Percentiles rank a stretch among this genome's conserved stretches.
Conservation (phyloP, 30 jellyfish, hydroid and myxozoan genomes). For the Aurelia aurita complex sp. Pacific region DNA sequence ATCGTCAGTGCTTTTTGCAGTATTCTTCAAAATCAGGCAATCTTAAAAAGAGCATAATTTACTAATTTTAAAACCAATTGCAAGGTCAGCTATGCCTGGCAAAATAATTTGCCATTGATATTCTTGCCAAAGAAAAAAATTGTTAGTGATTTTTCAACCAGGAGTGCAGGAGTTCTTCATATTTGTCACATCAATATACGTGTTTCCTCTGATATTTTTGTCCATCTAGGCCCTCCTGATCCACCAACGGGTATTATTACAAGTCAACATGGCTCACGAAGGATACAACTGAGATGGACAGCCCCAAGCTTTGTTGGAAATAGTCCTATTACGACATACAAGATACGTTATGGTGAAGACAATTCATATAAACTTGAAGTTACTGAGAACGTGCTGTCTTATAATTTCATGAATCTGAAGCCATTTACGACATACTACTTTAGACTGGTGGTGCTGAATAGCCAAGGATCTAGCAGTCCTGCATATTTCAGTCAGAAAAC, state of each 20-base stretch:
- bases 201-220: too few relatives aligned
- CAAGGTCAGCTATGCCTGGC: too few relatives aligned
- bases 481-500: not conserved
- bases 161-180: too few relatives aligned
- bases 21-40: too few relatives aligned
- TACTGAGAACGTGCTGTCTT: not conserved
- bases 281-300: not conserved
- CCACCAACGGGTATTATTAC: not conserved
- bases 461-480: slow-evolving; percentile 4
- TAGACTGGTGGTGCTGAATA: slow-evolving; percentile 5
- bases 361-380: not conserved
- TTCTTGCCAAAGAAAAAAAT: too few relatives aligned
- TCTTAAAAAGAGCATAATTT: too few relatives aligned
- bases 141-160: too few relatives aligned
- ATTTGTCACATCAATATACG: too few relatives aligned
- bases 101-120: too few relatives aligned
- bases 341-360: not conserved
- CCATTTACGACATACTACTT: slow-evolving; percentile 41
- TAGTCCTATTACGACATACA: not conserved
- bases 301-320: not conserved
- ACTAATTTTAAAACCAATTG: too few relatives aligned
- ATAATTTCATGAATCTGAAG: not conserved
- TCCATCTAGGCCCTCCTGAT: not conserved
- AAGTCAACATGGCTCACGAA: not conserved
- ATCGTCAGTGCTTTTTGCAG: too few relatives aligned